A percentile compares a stretch with the other conserved stretches of the same genome.
Evolutionary conservation across 2,888 invertebrate species (phyloP).

Genomic region (Plemyria rubiginata): DNA sequence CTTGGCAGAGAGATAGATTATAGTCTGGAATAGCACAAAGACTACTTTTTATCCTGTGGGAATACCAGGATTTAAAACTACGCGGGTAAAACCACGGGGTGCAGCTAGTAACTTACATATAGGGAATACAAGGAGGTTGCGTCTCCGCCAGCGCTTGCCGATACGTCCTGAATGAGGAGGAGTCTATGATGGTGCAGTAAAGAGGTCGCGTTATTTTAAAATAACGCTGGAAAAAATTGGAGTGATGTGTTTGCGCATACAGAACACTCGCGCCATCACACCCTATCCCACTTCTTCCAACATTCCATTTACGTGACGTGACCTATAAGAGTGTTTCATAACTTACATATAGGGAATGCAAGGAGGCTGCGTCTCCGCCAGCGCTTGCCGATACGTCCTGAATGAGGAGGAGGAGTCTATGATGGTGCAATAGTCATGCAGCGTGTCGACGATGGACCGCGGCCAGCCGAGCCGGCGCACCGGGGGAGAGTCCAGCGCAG

Average conservation of each 20-base stretch:
- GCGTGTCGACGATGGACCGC: conserved; percentile 94
- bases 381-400: conserved; percentile 96
- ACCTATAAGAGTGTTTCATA: too few species aligned
- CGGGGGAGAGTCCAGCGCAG: conserved; percentile 98
- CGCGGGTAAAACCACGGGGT: too few species aligned
- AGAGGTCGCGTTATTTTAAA: too few species aligned
- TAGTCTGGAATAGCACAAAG: too few species aligned
- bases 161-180: conserved; percentile 98
- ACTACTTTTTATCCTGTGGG: too few species aligned
- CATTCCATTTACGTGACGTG: too few species aligned
- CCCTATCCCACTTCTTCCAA: too few species aligned
- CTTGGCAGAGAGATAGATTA: too few species aligned
- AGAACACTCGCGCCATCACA: too few species aligned
- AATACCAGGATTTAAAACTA: too few species aligned
- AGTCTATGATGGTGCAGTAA: conserved; percentile 98
- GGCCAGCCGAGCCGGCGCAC: conserved; percentile 97
- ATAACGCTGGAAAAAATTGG: too few species aligned
- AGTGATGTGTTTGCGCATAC: too few species aligned
- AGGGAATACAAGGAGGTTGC: conserved; percentile 99
- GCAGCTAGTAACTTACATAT: conserved; percentile 98
- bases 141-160: conserved; percentile 97
- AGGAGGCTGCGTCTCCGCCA: conserved; percentile 97
- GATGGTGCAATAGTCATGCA: conserved; percentile 97
- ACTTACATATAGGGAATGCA: conserved; percentile 99
- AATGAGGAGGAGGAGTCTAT: conserved; percentile 99